phyloP scores from a whole-genome alignment of 2,113 vertebrate genomes.

The Pelodiscus sinensis region DNA sequence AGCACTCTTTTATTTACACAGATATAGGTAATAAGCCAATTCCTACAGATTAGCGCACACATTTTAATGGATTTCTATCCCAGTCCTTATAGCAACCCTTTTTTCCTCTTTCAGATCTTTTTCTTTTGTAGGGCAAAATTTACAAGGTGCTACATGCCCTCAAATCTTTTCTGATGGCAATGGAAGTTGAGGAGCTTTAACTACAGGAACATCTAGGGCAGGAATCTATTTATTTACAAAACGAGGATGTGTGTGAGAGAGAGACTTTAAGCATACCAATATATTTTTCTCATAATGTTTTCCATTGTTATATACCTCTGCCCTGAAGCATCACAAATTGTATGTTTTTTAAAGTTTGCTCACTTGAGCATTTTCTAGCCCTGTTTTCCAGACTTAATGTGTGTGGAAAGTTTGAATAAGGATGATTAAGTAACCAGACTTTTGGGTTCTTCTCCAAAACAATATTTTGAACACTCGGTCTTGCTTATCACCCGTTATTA shows the following conservation, averaged over 20 bases:
- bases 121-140: background rate
- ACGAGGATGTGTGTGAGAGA: background rate
- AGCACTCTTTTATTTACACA: background rate
- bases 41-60: rapidly evolving
- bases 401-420: background rate
- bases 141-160: rapidly evolving
- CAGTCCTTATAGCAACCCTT: rapidly evolving
- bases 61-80: background rate
- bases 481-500: background rate
- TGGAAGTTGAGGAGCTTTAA: rapidly evolving
- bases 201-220: background rate
- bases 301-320: background rate
- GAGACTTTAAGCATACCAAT: background rate
- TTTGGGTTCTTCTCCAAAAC: slow-evolving; percentile 54
- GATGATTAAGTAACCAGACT: slow-evolving; percentile 21
- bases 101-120: background rate
- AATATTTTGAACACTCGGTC: background rate
- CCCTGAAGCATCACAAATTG: background rate
- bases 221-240: background rate
- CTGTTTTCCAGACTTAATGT: background rate
- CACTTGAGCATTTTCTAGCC: background rate
- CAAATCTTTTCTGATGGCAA: background rate
- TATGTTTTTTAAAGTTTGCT: background rate
- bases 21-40: background rate
- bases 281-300: background rate